Conservation (phyloP, 2,888 invertebrate species). For the Brenthis hecate region DNA sequence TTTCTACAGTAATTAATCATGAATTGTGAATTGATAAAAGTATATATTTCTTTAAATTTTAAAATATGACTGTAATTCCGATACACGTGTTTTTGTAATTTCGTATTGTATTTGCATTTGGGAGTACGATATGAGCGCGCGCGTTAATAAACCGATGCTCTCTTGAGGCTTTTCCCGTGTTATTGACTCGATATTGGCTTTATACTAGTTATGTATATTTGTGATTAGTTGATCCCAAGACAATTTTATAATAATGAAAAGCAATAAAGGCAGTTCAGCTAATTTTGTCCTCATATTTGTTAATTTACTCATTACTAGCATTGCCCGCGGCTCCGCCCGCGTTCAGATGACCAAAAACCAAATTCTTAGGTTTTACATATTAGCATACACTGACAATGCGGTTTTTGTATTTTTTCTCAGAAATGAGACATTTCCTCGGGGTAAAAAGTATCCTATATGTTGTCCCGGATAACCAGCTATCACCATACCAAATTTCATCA, state of each 20-base stretch:
- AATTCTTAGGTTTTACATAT: too few species aligned
- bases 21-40: neutral
- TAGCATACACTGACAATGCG: too few species aligned
- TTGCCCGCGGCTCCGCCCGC: too few species aligned
- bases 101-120: constrained; percentile 30
- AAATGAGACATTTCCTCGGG: too few species aligned
- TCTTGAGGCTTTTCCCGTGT: constrained; percentile 30
- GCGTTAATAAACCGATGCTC: constrained; percentile 32
- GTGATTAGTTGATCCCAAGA: constrained; percentile 21
- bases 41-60: constrained; percentile 9
- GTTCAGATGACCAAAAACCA: too few species aligned
- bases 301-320: neutral
- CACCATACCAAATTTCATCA: too few species aligned
- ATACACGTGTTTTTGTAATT: constrained; percentile 27
- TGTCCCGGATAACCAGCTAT: too few species aligned
- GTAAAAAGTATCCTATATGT: too few species aligned
- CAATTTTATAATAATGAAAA: constrained; percentile 5
- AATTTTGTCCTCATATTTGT: neutral
- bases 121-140: constrained; percentile 29
- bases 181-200: constrained; percentile 26
- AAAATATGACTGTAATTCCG: neutral
- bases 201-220: constrained; percentile 19
- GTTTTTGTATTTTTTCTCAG: too few species aligned
- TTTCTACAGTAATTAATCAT: neutral
- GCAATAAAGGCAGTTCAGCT: neutral